Conservation (phyloP, 2,888 invertebrate genomes). For the Melanostoma mellinum region DNA sequence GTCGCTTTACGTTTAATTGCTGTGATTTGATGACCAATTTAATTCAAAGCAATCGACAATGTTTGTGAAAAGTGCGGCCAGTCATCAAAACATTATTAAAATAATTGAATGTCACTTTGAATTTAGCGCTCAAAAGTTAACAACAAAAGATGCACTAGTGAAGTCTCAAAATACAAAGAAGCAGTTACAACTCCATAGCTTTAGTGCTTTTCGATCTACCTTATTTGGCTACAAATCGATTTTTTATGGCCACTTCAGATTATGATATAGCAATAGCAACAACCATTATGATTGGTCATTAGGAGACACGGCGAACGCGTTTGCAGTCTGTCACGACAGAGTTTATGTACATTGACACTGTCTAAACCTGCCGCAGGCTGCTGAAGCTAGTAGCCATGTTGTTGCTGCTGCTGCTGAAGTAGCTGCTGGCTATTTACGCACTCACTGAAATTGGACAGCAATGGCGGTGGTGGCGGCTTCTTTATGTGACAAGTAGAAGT, state of each 20-base stretch:
- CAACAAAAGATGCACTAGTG: background rate
- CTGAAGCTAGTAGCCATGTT: slow-evolving; percentile 6
- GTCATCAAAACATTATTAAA: too few species aligned
- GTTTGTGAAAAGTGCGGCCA: too few species aligned
- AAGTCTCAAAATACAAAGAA: slow-evolving; percentile 5
- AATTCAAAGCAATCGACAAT: too few species aligned
- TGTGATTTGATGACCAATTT: too few species aligned
- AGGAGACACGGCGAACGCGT: slow-evolving; percentile 60
- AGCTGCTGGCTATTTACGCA: slow-evolving; percentile 36
- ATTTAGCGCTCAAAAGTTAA: background rate
- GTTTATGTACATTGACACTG: slow-evolving; percentile 62
- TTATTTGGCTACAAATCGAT: slow-evolving; percentile 63
- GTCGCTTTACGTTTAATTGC: too few species aligned
- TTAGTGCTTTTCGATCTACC: slow-evolving; percentile 54
- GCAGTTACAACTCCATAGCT: slow-evolving; percentile 29
- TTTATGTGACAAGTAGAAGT: slow-evolving; percentile 66
- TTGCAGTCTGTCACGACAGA: slow-evolving; percentile 55
- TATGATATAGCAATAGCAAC: slow-evolving; percentile 68
- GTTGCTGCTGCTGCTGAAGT: slow-evolving; percentile 12
- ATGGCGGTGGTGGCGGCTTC: slow-evolving; percentile 23
- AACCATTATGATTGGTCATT: slow-evolving; percentile 72
- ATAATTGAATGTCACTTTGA: too few species aligned
- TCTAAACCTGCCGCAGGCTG: slow-evolving; percentile 50
- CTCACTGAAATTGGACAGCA: slow-evolving; percentile 19
- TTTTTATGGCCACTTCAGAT: slow-evolving; percentile 65